phyloP scores from a whole-genome alignment of 2,888 invertebrate genomes.

The Tinea semifulvella region DNA sequence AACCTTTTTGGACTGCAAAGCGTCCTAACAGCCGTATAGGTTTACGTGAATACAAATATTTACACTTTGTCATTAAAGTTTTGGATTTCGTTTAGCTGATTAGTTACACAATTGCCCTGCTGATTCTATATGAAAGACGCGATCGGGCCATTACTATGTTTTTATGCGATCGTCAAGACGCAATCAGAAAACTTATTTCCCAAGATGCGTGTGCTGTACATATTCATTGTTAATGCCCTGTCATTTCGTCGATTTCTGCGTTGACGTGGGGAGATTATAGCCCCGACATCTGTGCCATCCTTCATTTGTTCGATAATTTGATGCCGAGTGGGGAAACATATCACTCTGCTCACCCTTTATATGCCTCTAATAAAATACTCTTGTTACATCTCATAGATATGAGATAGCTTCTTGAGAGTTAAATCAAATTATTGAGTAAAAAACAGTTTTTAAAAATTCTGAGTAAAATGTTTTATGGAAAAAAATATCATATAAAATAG shows the following conservation, averaged over 20 bases:
- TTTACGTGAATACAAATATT: no score
- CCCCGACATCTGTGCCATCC: constrained; percentile 42
- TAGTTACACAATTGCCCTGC: no score
- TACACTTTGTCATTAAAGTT: no score
- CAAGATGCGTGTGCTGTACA: constrained; percentile 31
- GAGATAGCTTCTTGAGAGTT: neutral
- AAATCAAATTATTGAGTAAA: neutral
- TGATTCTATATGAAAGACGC: constrained; percentile 10
- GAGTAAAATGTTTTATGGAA: no score
- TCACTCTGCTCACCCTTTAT: constrained; percentile 28
- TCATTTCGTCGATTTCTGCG: constrained; percentile 32
- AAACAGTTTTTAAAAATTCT: no score
- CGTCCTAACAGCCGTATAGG: no score
- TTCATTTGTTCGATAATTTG: constrained; percentile 43
- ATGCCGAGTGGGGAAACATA: constrained; percentile 33
- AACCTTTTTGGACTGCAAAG: no score
- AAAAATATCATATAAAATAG: no score
- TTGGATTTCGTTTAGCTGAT: no score
- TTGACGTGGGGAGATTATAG: constrained; percentile 35
- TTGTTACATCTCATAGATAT: neutral
- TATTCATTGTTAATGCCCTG: constrained; percentile 39
- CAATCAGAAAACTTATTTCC: constrained; percentile 26
- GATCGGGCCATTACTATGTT: constrained; percentile 9
- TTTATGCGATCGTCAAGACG: constrained; percentile 14
- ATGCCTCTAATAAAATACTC: constrained; percentile 4